Percentiles rank a stretch among this genome's conserved stretches.
Evolutionary conservation across 2,113 vertebrate species (phyloP).

Genomic region (Polypterus senegalus): DNA sequence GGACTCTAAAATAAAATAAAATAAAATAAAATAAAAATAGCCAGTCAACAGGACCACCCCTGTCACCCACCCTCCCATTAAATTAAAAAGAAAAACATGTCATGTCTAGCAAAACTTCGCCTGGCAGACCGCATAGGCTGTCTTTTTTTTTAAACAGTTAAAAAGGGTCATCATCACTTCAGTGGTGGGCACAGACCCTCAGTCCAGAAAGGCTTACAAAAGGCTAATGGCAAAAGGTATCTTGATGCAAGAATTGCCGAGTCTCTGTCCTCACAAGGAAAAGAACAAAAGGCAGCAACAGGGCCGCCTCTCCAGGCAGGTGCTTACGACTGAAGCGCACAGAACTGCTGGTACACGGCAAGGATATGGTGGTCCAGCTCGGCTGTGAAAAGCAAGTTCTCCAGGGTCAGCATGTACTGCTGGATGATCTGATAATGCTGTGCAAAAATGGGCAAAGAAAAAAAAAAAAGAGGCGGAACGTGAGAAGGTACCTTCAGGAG

Average conservation of each 20-base stretch:
- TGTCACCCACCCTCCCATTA: no score
- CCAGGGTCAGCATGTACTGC: constrained; percentile 95
- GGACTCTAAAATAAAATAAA: no score
- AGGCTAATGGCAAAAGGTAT: background rate
- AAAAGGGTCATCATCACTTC: no score
- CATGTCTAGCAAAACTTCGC: no score
- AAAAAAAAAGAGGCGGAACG: background rate
- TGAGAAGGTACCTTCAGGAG: background rate
- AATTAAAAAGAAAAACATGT: no score
- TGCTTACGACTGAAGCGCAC: constrained; percentile 78
- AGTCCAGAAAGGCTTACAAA: no score
- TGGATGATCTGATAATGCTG: constrained; percentile 95
- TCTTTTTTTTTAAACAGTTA: no score
- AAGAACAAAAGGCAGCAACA: background rate
- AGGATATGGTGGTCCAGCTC: constrained; percentile 94
- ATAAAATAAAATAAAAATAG: no score
- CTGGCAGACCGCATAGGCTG: no score
- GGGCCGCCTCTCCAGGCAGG: background rate
- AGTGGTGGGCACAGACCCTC: no score
- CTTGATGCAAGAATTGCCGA: constrained; percentile 44
- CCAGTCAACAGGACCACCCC: no score
- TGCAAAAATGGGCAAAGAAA: background rate
- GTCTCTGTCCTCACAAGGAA: constrained; percentile 5
- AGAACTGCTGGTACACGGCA: constrained; percentile 95
- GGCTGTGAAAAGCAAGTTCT: constrained; percentile 94